Conservation (phyloP, 2,113 vertebrate genomes). For the Stercorarius parasiticus region DNA sequence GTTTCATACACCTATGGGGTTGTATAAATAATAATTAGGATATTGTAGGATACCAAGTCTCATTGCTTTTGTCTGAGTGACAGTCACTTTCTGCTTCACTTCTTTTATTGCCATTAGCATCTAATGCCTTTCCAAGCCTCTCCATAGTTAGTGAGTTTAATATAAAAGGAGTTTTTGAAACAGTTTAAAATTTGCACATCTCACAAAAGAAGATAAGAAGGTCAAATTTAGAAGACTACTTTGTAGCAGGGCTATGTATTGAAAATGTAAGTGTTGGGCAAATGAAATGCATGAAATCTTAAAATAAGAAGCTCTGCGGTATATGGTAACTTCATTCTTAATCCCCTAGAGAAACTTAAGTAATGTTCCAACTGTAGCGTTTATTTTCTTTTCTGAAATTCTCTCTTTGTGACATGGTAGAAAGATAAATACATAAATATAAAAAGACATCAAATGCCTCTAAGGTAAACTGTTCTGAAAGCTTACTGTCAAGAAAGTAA, state of each 20-base stretch:
- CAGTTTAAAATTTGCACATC: neutral
- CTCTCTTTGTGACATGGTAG: neutral
- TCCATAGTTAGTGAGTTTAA: neutral
- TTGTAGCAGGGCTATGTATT: neutral
- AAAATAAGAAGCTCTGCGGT: neutral
- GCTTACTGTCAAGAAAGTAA: neutral
- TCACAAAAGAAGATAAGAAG: neutral
- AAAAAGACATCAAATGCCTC: neutral
- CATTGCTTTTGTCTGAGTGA: neutral
- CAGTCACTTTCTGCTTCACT: neutral
- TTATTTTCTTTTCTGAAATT: neutral
- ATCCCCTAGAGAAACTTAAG: neutral
- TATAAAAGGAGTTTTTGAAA: neutral
- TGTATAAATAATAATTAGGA: neutral
- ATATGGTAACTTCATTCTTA: neutral
- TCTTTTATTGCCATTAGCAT: neutral
- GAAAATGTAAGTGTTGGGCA: neutral
- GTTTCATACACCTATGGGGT: neutral
- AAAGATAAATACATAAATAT: neutral
- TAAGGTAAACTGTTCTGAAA: neutral
- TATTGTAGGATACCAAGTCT: neutral
- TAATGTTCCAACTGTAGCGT: neutral
- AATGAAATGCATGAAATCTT: neutral
- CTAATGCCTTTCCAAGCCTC: neutral
- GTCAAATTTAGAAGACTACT: neutral